Conservation (phyloP, 2,797 vertebrate species). For the Okamejei kenojei region DNA sequence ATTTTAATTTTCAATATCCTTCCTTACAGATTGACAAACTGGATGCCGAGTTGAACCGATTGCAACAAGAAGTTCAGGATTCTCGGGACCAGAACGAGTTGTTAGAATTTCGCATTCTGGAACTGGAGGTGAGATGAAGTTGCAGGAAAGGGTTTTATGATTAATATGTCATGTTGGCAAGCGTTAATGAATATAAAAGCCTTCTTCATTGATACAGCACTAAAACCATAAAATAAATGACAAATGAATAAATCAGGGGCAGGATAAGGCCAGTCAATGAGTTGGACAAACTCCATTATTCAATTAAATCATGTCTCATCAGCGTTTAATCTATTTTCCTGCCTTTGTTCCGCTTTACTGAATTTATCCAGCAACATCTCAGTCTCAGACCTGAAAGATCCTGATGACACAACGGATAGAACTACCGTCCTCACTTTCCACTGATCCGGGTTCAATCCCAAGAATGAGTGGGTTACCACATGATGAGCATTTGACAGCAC, state of each 20-base stretch:
- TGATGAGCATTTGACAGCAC: no score
- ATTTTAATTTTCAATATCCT: constrained; percentile 33
- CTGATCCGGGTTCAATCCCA: no score
- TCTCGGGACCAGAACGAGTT: constrained; percentile 95
- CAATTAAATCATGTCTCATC: neutral
- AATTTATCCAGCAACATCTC: neutral
- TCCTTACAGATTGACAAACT: constrained; percentile 79
- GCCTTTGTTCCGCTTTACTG: neutral
- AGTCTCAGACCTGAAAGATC: neutral
- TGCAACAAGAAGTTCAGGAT: constrained; percentile 89
- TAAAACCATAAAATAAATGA: neutral
- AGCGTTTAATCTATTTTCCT: neutral
- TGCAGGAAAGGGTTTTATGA: neutral
- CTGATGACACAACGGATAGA: no score
- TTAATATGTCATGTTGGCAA: neutral
- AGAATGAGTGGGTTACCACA: no score
- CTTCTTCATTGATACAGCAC: neutral
- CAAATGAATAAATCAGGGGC: neutral
- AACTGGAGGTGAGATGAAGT: constrained; percentile 76
- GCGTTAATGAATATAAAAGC: neutral
- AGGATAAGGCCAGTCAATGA: neutral
- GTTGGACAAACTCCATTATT: neutral
- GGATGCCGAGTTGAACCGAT: constrained; percentile 69
- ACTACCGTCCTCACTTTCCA: no score
- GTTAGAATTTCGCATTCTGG: constrained; percentile 91